Conservation (phyloP, 2,888 invertebrate species). For the Suillia variegata region DNA sequence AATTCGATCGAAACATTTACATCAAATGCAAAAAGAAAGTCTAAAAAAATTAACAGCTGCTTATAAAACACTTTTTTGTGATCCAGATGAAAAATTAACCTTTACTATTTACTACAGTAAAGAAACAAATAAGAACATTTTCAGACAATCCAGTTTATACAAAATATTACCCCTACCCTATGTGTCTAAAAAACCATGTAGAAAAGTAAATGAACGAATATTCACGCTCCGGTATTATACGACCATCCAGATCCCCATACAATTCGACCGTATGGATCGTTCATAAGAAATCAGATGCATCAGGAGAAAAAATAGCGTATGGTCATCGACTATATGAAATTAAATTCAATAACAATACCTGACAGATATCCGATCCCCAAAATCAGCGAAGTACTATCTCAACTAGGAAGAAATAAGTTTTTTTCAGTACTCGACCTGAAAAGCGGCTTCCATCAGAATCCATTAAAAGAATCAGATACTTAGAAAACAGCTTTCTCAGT, state of each 20-base stretch:
- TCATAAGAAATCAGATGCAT: background rate
- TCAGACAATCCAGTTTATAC: conserved; percentile 14
- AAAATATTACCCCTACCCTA: conserved; percentile 7
- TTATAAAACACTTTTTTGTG: too few species aligned
- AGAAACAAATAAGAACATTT: conserved; percentile 16
- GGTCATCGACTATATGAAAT: background rate
- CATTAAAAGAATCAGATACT: conserved; percentile 3
- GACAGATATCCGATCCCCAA: background rate
- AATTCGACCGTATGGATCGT: conserved; percentile 20
- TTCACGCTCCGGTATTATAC: background rate
- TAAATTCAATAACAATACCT: background rate
- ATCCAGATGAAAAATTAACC: too few species aligned
- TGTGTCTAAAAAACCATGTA: background rate
- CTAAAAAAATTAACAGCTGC: too few species aligned
- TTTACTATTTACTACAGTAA: too few species aligned
- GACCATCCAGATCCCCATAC: conserved; percentile 11
- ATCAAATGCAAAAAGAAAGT: too few species aligned
- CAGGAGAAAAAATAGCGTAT: background rate
- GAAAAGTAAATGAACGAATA: conserved; percentile 1
- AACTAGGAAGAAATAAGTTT: background rate
- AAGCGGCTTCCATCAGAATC: background rate
- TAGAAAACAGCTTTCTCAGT: conserved; percentile 9
- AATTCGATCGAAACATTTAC: too few species aligned
- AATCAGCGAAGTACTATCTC: background rate
- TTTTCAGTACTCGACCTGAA: background rate